phyloP scores from a whole-genome alignment of 1,140 invertebrate genomes.

The Meloidogyne hapla region DNA sequence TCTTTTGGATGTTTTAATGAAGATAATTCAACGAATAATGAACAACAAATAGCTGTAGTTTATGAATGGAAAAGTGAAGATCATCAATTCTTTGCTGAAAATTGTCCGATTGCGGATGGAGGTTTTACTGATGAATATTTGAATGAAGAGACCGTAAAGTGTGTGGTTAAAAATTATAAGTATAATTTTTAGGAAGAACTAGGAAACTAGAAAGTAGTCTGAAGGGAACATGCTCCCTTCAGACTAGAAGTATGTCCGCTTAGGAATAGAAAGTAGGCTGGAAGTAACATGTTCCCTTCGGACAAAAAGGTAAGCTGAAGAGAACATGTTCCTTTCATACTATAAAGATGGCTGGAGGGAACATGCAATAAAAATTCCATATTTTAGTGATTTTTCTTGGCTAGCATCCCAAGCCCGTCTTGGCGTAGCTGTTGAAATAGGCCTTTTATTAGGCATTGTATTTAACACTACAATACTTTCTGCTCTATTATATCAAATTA shows the following conservation, averaged over 20 bases:
- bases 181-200: no score
- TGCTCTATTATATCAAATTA: slow-evolving; percentile 53
- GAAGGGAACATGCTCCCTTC: no score
- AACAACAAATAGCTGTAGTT: not conserved
- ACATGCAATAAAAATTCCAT: no score
- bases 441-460: slow-evolving; percentile 46
- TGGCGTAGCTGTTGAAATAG: slow-evolving; percentile 49
- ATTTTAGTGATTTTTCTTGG: slow-evolving; percentile 33
- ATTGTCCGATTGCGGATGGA: not conserved
- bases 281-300: no score
- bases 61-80: slow-evolving; percentile 16
- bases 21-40: slow-evolving; percentile 2
- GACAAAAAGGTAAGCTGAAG: no score
- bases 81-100: slow-evolving; percentile 5
- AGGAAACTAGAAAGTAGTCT: no score
- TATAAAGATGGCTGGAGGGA: no score
- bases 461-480: slow-evolving; percentile 51
- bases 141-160: not conserved
- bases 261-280: no score
- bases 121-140: not conserved
- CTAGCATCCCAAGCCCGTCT: slow-evolving; percentile 38
- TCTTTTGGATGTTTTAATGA: not conserved
- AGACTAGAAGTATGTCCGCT: no score
- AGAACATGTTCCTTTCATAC: no score
- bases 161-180: no score